Evolutionary conservation across 2,888 invertebrate genomes (phyloP), one percentile per base, ranked within the genome.

Genomic region (Mythimna albipuncta): DNA sequence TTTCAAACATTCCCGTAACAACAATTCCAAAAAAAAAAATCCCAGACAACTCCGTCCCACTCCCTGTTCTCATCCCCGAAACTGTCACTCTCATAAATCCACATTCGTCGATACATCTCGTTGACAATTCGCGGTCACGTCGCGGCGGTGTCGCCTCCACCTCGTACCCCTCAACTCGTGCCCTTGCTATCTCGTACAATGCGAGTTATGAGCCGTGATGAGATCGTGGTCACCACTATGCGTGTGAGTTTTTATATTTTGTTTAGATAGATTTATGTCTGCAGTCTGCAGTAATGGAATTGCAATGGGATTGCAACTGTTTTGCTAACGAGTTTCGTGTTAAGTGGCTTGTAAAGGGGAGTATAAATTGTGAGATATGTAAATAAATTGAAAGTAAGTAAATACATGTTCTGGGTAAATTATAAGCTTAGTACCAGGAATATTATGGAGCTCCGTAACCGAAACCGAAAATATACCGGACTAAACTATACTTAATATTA

Each of bases 181-280:
- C 74, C 57, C 68, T 66, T 52, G 62, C 38, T 64, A 54, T 62
- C 68, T 72, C 66, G 47, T 41, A 82, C 82, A 86, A 88, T 76
- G 77, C 75, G 83, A 69, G 82, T 83, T 87, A 88, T 88, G 86
- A 79, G 26, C 81, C 81, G 80, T 81, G 82, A 78, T 73, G 64
- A 58, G 76, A 76, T 80, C 61, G 57, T 2, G 61, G 44, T 59
- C 59, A 58, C 67, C 80, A 83, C 62, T 69, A 57, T 68, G 63
- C 71, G 77, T 83, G 84, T 72, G 78, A 72, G 66, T 75, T 65
- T 75, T 74, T 71, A n/a, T 69, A 35, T 69, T 66, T 32, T 72
- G 74, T 75, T 69, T 64, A 41, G 44, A 50, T 67, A 79, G 55
- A 65, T 83, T 77, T 64, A 75, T 77, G 73, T 69, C 61, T 69